Evolutionary conservation across 2,797 vertebrate genomes (phyloP), one percentile per base, ranked within the genome.

Genomic region (Iguana delicatissima): DNA sequence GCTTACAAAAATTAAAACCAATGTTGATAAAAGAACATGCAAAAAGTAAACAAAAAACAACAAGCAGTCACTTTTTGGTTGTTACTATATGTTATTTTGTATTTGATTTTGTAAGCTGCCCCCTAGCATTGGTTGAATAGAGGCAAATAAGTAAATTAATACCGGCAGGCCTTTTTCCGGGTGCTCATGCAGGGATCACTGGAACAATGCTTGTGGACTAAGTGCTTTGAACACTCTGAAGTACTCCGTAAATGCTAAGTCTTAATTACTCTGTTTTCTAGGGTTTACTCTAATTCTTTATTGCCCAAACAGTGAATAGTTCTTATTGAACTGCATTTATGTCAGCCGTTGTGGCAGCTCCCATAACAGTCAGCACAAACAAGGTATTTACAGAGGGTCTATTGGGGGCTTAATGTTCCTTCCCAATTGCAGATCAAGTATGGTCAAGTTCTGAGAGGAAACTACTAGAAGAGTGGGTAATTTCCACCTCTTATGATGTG

Each of bases 271-370:
- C 42, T 84, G 4, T 76, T 62, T 32, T 1, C 50, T 38, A 35
- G 29, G 0, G 22, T 3, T 74, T 50, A 29, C 46, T 90, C n/a
- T 83, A 84, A 3, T 52, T 92, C 84, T 52, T 87, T 80, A n/a
- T 0, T 8, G 35, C 46, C 42, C 86, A 92, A 91, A 1, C 9
- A 42, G 59, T 57, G 29, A 57, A 4, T 24, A 91, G 62, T 26
- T 89, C 5, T 87, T 81, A 84, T 22, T 80, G 64, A 91, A 88
- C 50, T 73, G 90, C 50, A 80, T n/a, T 86, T 92, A 91, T 24
- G 14, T 86, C 35, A 89, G 62, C 52, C 62, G 57, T 2, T 50
- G 13, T 18, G 6, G 35, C 90, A 88, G 50, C 1, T 74, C 69
- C 76, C n/a, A 35, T 2, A 91, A 32, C 46, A 72, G 13, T 5